These are phyloP conservation scores for Poecile montanus DNA, from an alignment of 2,797 vertebrate species.

Conservation along the genomic window DNA sequence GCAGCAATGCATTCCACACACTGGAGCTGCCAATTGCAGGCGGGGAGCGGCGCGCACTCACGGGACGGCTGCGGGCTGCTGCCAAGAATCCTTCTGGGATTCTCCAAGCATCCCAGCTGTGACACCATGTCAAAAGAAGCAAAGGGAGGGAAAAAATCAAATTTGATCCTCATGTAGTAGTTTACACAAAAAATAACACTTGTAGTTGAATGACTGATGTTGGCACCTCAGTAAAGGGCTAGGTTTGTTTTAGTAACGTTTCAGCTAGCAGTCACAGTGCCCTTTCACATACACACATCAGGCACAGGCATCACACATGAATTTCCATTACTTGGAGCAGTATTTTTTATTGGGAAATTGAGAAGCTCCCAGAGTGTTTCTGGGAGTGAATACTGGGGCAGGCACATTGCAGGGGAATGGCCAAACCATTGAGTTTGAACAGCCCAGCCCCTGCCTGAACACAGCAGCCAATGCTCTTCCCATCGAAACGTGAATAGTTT, in stretches of 20 bases:
- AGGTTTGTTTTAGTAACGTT: neutral
- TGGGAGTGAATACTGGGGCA: neutral
- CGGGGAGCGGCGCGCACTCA: accelerated
- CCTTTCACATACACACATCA: neutral
- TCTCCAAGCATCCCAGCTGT: neutral
- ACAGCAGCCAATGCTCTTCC: neutral
- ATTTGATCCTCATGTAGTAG: neutral
- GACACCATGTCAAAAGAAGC: neutral
- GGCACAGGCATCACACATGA: neutral
- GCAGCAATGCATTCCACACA: neutral
- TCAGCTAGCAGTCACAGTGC: neutral
- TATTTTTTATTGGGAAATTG: neutral
- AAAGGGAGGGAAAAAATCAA: neutral
- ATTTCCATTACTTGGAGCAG: neutral
- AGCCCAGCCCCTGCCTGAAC: neutral
- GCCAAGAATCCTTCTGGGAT: neutral
- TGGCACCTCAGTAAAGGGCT: neutral
- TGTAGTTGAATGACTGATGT: neutral
- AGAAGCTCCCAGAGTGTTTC: neutral
- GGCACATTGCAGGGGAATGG: neutral
- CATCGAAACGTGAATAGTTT: neutral
- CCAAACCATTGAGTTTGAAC: neutral
- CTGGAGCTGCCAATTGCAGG: neutral
- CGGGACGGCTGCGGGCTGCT: neutral
- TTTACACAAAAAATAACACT: neutral